Evolutionary conservation across 2,797 vertebrate genomes (phyloP).

Genomic region (Sitta carolinensis): DNA sequence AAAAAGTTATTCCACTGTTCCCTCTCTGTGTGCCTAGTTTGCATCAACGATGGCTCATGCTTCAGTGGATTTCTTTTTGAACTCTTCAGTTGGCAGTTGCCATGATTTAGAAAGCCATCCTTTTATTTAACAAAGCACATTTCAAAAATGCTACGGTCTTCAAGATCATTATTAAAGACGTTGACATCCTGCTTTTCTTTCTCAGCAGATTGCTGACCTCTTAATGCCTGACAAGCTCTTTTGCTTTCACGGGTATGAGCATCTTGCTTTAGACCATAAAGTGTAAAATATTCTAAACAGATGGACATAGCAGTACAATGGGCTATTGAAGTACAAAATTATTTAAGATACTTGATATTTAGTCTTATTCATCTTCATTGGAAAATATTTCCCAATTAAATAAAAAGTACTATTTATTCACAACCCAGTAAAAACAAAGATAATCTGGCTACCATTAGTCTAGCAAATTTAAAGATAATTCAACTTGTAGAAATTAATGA

Average conservation of each 20-base stretch:
- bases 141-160: not conserved
- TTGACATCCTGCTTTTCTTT: slow-evolving; percentile 18
- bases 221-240: slow-evolving; percentile 36
- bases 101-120: not conserved
- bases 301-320: not conserved
- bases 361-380: not conserved
- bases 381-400: not conserved
- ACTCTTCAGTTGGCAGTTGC: not conserved
- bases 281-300: slow-evolving; percentile 51
- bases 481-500: not conserved
- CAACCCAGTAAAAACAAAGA: not conserved
- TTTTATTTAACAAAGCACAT: not conserved
- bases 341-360: not conserved
- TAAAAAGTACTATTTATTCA: not conserved
- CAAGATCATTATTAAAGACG: not conserved
- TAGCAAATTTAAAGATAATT: not conserved
- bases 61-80: not conserved
- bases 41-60: not conserved
- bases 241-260: slow-evolving; percentile 31
- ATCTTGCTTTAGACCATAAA: slow-evolving; percentile 10
- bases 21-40: not conserved
- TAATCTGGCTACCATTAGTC: not conserved
- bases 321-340: not conserved
- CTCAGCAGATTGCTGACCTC: slow-evolving; percentile 32
- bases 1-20: not conserved